Conservation (phyloP, 2,797 vertebrate species). For the Rhinogobio ventralis region DNA sequence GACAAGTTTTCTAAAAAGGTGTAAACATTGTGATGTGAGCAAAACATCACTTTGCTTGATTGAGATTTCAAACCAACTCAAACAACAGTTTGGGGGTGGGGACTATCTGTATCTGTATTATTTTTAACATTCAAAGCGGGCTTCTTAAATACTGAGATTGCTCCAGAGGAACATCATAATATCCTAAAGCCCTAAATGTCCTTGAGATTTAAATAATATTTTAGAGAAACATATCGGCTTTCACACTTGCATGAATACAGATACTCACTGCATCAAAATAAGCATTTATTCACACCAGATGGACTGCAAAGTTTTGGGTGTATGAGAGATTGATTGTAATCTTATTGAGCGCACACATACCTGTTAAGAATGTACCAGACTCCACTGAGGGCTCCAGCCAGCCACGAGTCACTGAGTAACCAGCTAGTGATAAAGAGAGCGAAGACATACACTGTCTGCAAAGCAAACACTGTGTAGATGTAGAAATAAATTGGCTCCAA, state of each 20-base stretch:
- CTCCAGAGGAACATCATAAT: background rate
- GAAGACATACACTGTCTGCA: conserved; percentile 91
- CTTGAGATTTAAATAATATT: conserved; percentile 9
- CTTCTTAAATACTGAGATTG: background rate
- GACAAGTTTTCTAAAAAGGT: background rate
- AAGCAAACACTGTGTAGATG: conserved; percentile 96
- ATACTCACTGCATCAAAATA: conserved; percentile 26
- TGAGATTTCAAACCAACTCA: background rate
- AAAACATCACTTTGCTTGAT: background rate
- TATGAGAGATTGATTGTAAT: conserved; percentile 13
- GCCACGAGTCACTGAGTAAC: conserved; percentile 94
- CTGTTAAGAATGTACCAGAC: conserved; percentile 96
- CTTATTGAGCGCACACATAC: conserved; percentile 67
- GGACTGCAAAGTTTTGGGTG: background rate
- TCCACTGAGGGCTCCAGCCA: conserved; percentile 87
- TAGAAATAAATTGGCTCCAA: conserved; percentile 98
- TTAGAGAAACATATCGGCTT: background rate
- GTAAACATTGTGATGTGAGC: background rate
- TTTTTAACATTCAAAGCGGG: background rate
- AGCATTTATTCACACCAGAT: background rate
- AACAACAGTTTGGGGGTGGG: background rate
- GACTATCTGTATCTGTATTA: background rate
- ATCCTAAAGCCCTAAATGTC: background rate
- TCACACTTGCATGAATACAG: conserved; percentile 15
- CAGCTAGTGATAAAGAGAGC: conserved; percentile 93